phyloP scores from a whole-genome alignment of 1,140 invertebrate species.

The Ephestia elutella region DNA sequence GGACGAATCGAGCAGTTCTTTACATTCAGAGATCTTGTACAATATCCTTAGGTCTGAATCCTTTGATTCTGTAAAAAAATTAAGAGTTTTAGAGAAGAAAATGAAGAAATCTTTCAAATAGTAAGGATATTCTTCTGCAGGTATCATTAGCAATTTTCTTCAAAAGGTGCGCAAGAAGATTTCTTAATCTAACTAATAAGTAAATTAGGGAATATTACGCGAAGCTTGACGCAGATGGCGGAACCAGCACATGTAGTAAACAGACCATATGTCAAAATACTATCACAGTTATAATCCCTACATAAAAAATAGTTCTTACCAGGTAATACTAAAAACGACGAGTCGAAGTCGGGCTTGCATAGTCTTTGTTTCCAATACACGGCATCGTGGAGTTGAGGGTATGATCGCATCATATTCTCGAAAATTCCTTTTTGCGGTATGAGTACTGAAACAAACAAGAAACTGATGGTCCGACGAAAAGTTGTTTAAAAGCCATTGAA shows the following conservation, averaged over 20 bases:
- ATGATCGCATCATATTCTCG: slow-evolving; percentile 62
- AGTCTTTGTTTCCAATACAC: slow-evolving; percentile 71
- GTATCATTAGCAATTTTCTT: no score
- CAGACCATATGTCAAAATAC: no score
- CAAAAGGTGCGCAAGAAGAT: no score
- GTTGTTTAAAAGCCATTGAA: no score
- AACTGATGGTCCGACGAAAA: no score
- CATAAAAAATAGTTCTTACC: slow-evolving; percentile 34
- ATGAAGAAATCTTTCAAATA: no score
- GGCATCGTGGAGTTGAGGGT: slow-evolving; percentile 85
- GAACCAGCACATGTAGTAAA: no score
- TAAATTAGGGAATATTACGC: no score
- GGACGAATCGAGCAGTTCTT: slow-evolving; percentile 91
- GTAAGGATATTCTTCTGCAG: no score
- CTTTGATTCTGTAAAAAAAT: slow-evolving; percentile 46
- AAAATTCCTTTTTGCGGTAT: slow-evolving; percentile 54
- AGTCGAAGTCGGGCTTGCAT: slow-evolving; percentile 50
- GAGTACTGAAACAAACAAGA: slow-evolving; percentile 37
- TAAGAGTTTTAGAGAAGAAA: background rate
- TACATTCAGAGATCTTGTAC: slow-evolving; percentile 91
- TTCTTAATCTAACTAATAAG: no score
- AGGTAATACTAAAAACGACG: slow-evolving; percentile 50
- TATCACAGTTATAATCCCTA: no score
- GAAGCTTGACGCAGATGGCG: no score
- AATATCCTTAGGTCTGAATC: slow-evolving; percentile 77